Evolutionary conservation across 64 coral and sea anemone species (phyloP).

Genomic region (Dendronephthya gigantea): DNA sequence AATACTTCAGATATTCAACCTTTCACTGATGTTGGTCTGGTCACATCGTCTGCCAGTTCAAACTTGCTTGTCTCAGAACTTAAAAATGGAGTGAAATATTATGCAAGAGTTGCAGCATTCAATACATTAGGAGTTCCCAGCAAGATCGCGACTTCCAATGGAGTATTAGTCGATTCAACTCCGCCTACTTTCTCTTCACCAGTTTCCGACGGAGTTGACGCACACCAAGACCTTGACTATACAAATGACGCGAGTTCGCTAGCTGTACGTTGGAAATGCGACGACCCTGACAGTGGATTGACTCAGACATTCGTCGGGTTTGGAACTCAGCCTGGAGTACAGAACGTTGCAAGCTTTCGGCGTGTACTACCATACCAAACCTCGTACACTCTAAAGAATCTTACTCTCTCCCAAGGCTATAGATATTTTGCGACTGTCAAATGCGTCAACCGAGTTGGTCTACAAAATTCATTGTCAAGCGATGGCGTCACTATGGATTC

Average conservation of each 20-base stretch:
- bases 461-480: constrained; percentile 45
- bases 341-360: constrained; percentile 47
- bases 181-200: constrained; percentile 52
- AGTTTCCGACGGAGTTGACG: constrained; percentile 43
- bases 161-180: constrained; percentile 66
- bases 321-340: constrained; percentile 69
- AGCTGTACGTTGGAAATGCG: constrained; percentile 56
- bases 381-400: constrained; percentile 16
- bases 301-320: constrained; percentile 50
- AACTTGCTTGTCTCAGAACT: constrained; percentile 55
- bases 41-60: constrained; percentile 54
- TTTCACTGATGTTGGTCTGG: constrained; percentile 67
- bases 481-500: constrained; percentile 59
- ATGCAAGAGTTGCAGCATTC: constrained; percentile 65
- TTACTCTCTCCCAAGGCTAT: constrained; percentile 41
- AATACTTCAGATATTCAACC: constrained; percentile 51
- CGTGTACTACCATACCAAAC: constrained; percentile 25
- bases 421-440: constrained; percentile 72
- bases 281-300: constrained; percentile 53
- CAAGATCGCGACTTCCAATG: constrained; percentile 53
- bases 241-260: constrained; percentile 9
- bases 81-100: constrained; percentile 57
- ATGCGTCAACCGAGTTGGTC: constrained; percentile 76
- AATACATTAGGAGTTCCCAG: constrained; percentile 74
- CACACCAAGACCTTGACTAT: constrained; percentile 30